Base-by-base conservation (phyloP, 2,113 vertebrate species). In the Sinosuthora webbiana region DNA sequence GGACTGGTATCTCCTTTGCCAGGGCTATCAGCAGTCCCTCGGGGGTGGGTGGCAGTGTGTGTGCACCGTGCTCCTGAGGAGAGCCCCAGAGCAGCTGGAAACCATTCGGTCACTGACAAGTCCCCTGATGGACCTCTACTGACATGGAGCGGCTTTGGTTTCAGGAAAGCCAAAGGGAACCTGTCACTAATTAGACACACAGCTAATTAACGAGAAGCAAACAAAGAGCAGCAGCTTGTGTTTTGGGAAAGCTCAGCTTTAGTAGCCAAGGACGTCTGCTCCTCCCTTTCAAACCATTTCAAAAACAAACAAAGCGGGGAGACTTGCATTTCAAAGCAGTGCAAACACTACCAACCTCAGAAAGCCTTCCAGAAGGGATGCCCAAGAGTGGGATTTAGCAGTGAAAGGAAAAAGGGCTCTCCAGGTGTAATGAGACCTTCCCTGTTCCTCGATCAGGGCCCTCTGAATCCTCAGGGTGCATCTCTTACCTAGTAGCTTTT, bases 181-280 rank as follows among this genome's bases (percentile, higher is more conserved):
- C 93, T 97, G 96, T 95, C 90, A 97, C 95, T 97, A 97, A 98
- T 97, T 96, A 96, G 97, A 96, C 94, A 96, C 96, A 94, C 91
- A 95, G 87, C 97, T 97, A 98, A 97, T 97, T 97, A 98, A 97
- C 94, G 88, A 94, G 94, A 97, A 94, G 92, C 92, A 95, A 97
- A 96, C 91, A 97, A 94, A 97, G 92, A 96, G 91, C 94, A 95
- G 93, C 94, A 92, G 97, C 92, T 93, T 96, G 96, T 92, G 89
- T 97, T 95, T 96, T 96, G 95, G 86, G 96, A 96, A 96, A 96
- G 86, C 92, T 96, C 87, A 92, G 95, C 89, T 86, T 97, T 96
- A 88, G 87, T 94, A 87, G 88, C 90, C 64, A 28, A 79, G 86
- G 95, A 95, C 74, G 90, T 65, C 89, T 95, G 83, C 93, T 95